Evolutionary conservation across 2,113 vertebrate species (phyloP), one percentile per base, ranked within the genome.

Genomic region (Bombycilla garrulus): DNA sequence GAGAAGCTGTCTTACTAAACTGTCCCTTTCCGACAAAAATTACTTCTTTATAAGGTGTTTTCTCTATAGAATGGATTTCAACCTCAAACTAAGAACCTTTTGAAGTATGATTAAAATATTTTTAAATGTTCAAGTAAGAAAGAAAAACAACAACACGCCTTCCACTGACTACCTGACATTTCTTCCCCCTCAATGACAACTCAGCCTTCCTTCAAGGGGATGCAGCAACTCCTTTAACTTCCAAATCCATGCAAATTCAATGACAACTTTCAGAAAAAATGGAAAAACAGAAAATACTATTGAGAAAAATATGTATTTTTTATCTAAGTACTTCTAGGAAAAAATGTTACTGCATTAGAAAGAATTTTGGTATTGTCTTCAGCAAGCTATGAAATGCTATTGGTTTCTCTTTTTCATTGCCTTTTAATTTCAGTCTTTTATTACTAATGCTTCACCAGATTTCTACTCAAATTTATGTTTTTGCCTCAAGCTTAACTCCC

Each of bases 231-330:
- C 97, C 95, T 97, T 96, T 97, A 92, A 98, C 61, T 72, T 98
- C 95, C 40, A 98, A 97, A 91, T 98, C 97, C 98, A 98, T 98
- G 62, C 50, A 93, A 94, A 77, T 40, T 81, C n/a, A 60, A 5
- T 15, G 65, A n/a, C 42, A 47, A 78, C n/a, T 64, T 88, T 78
- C 54, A 82, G 44, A 86, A 73, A 28, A 62, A 69, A 64, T 47
- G 91, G 72, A 36, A 81, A 92, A 90, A 9, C 13, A 94, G 38
- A 78, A 91, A 78, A 82, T 4, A 14, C 36, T 47, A 73, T 38
- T 66, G 12, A 85, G 51, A 95, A 92, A 84, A 69, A 15, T 1
- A 40, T 3, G 2, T 14, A 4, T 51, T 67, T 74, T 77, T 16
- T 21, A 60, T 12, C 0, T 4, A 58, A 48, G 15, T 71, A 81